These are phyloP conservation scores for Tigriopus japonicus DNA, from an alignment of 1,140 invertebrate species.

Conservation along the genomic window DNA sequence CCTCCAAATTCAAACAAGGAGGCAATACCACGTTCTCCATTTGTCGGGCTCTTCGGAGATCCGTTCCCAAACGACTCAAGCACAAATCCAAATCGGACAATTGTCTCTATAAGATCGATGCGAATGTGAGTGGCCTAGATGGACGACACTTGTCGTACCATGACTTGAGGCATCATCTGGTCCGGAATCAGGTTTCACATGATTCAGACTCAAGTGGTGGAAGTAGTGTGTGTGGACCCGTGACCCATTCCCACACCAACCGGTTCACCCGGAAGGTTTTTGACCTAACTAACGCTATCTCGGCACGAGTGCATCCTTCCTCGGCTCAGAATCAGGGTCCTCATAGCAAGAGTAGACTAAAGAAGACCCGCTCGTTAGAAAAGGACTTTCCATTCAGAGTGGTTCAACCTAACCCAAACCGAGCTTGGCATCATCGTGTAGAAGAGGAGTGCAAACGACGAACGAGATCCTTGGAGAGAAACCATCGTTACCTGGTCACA, in stretches of 20 bases:
- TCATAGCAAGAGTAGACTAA: neutral
- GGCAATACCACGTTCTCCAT: too few species aligned
- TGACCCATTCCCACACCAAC: neutral
- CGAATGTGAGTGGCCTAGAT: neutral
- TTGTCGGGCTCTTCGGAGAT: too few species aligned
- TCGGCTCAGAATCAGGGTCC: neutral
- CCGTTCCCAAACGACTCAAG: too few species aligned
- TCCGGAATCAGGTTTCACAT: too few species aligned
- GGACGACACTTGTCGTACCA: neutral
- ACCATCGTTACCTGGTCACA: constrained; percentile 4
- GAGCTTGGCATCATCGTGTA: neutral
- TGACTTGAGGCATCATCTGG: too few species aligned
- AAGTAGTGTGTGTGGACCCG: too few species aligned
- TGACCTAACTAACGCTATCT: neutral
- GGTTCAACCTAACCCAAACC: too few species aligned
- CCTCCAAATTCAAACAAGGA: too few species aligned
- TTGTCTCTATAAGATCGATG: neutral
- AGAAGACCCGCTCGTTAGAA: neutral
- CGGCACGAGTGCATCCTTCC: neutral
- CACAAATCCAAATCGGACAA: neutral
- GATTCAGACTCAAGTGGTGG: too few species aligned
- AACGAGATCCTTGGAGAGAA: constrained; percentile 5
- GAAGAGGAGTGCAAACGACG: neutral
- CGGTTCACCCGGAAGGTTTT: neutral
- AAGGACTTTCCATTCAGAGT: neutral